phyloP scores from a whole-genome alignment of 2,797 vertebrate species.

The Cercopithecus hamlyni region DNA sequence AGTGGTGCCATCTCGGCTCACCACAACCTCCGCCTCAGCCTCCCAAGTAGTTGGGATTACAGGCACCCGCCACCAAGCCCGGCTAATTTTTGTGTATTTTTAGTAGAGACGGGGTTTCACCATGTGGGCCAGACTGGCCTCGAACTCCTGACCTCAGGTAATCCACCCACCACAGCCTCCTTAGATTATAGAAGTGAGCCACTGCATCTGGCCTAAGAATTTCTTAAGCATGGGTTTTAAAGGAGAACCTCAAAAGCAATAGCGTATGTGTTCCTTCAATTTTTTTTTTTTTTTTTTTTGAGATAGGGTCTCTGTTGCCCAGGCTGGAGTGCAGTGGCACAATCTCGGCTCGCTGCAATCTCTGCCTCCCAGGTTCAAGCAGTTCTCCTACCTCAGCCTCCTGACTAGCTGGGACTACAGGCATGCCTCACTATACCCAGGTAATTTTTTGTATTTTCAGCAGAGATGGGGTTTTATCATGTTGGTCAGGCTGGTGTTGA shows the following conservation, averaged over 20 bases:
- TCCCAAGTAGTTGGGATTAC: neutral
- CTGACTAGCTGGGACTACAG: neutral
- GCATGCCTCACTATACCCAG: too few relatives aligned
- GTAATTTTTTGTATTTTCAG: neutral
- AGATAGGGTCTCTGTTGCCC: too few relatives aligned
- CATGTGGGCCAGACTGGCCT: neutral
- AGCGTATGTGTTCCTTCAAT: slow-evolving; percentile 40
- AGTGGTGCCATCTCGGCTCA: neutral
- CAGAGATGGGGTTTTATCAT: neutral
- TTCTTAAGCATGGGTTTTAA: slow-evolving; percentile 87
- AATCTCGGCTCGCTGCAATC: too few relatives aligned
- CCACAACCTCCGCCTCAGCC: neutral
- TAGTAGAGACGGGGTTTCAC: neutral
- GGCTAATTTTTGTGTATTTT: neutral
- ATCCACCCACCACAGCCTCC: neutral
- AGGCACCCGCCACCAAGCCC: neutral
- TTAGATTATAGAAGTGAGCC: neutral
- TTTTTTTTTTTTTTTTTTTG: slow-evolving; percentile 58
- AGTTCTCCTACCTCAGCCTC: too few relatives aligned
- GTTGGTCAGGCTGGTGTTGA: neutral
- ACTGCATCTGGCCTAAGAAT: slow-evolving; percentile 77
- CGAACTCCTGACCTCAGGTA: neutral
- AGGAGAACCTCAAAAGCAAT: slow-evolving; percentile 81
- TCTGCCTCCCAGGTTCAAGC: too few relatives aligned
- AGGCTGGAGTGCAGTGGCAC: too few relatives aligned